Conservation (phyloP, 1,140 invertebrate species). For the Aphelenchoides avenae region DNA sequence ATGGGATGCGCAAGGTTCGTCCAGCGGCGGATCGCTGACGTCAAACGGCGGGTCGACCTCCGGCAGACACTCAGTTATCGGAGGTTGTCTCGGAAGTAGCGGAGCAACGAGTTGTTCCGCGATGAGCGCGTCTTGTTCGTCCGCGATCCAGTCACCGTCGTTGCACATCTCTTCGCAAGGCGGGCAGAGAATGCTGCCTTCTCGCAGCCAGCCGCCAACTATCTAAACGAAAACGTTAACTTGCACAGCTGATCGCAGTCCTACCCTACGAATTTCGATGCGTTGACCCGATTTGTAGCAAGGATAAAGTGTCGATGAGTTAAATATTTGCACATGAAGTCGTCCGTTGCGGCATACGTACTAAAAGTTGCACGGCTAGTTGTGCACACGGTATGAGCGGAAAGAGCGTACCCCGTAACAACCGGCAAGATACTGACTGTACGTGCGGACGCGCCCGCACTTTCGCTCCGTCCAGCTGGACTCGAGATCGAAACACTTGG, state of each 20-base stretch:
- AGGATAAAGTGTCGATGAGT: constrained; percentile 73
- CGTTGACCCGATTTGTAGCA: constrained; percentile 82
- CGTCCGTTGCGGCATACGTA: constrained; percentile 60
- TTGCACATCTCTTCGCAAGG: constrained; percentile 78
- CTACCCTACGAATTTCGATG: constrained; percentile 71
- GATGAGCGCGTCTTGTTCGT: constrained; percentile 16
- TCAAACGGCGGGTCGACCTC: not conserved
- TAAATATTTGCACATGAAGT: constrained; percentile 67
- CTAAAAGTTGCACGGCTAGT: constrained; percentile 49
- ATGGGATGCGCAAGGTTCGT: constrained; percentile 27
- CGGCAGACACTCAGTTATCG: not conserved
- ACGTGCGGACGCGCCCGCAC: constrained; percentile 48
- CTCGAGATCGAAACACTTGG: constrained; percentile 52
- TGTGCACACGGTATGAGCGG: constrained; percentile 10
- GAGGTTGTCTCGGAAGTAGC: not conserved
- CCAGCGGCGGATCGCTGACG: constrained; percentile 34
- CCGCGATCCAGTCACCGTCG: not conserved
- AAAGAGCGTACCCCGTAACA: constrained; percentile 51
- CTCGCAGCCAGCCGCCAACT: constrained; percentile 80
- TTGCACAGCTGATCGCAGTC: constrained; percentile 1
- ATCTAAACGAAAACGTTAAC: constrained; percentile 58
- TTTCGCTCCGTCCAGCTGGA: constrained; percentile 52
- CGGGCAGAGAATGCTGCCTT: constrained; percentile 84
- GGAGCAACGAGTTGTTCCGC: not conserved
- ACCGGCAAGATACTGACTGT: constrained; percentile 56